Evolutionary conservation across 2,888 invertebrate genomes (phyloP), one percentile per base, ranked within the genome.

Genomic region (Hemistola chrysoprasaria): DNA sequence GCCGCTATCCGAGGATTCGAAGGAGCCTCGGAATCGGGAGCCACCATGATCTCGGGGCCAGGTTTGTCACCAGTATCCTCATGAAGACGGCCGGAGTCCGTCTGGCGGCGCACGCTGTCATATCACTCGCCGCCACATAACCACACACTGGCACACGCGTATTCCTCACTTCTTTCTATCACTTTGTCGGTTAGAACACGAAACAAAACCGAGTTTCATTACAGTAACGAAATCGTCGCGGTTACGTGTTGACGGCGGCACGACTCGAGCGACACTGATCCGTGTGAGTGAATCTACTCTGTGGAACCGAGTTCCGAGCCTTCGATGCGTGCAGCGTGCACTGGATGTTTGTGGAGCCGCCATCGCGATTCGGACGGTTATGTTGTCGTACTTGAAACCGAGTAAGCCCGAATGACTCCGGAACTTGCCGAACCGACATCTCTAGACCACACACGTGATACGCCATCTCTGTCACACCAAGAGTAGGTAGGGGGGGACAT

Each of bases 1-100:
- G 73, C 65, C 74, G 82, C 81, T 88, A 88, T 86, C 88, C 88
- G 88, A 88, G 88, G 85, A 87, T 84, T 88, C 79, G 90, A 85
- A 86, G 88, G 78, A 81, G 86, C 88, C 87, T 88, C 88, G 81
- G 88, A 83, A 85, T 88, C 77, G 86, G 89, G 88, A 88, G 86
- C 89, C 88, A 90, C 89, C 89, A 89, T 90, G 89, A 86, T 90
- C 89, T 89, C 89, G 87, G 89, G 87, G 88, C 89, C 89, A 87
- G 86, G 70, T 71, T 86, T 85, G 88, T 87, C 84, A 84, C 88
- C 87, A 86, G 80, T 88, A 85, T 89, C 89, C 88, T 88, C 89
- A 90, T 90, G 89, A 89, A 89, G 89, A 88, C 87, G 89, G 88
- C 84, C 79, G 87, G 85, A 76, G 80, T 88, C 89, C 89, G 89